These are phyloP conservation scores for Pteronura brasiliensis DNA, from an alignment of 2,113 vertebrate genomes.

Conservation along the genomic window DNA sequence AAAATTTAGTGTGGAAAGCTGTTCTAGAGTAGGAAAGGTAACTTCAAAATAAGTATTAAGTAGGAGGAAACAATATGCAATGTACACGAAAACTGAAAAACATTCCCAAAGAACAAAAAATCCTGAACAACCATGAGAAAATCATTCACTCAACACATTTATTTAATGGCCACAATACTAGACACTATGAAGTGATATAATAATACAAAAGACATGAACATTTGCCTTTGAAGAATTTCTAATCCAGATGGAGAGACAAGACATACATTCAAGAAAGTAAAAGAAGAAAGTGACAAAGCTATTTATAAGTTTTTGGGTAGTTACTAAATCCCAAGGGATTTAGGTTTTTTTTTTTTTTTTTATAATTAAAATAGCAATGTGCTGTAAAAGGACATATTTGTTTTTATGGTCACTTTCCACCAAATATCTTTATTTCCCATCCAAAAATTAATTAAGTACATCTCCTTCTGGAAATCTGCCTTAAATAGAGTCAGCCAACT, in stretches of 20 bases:
- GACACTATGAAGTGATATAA: neutral
- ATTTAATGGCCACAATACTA: neutral
- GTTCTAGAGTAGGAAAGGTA: neutral
- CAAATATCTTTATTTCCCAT: neutral
- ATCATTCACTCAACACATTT: neutral
- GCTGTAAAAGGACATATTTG: neutral
- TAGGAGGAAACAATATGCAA: neutral
- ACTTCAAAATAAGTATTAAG: slow-evolving; percentile 13
- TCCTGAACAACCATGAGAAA: neutral
- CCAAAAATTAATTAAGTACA: neutral
- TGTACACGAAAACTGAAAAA: neutral
- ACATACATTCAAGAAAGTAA: neutral
- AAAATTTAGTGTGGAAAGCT: neutral
- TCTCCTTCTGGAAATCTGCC: neutral
- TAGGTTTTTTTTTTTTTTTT: slow-evolving; percentile 3
- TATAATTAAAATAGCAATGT: slow-evolving; percentile 31
- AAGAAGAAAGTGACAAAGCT: neutral
- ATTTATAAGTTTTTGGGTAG: neutral
- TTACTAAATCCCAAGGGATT: neutral
- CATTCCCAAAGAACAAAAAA: slow-evolving; percentile 1
- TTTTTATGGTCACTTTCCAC: neutral
- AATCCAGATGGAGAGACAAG: neutral
- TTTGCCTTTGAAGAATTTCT: slow-evolving; percentile 29
- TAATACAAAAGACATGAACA: neutral
- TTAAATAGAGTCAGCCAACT: neutral